A percentile compares a stretch with the other conserved stretches of the same genome.
These are phyloP conservation scores for Epicauta chinensis DNA, from an alignment of 1,140 invertebrate species.

Conservation along the genomic window DNA sequence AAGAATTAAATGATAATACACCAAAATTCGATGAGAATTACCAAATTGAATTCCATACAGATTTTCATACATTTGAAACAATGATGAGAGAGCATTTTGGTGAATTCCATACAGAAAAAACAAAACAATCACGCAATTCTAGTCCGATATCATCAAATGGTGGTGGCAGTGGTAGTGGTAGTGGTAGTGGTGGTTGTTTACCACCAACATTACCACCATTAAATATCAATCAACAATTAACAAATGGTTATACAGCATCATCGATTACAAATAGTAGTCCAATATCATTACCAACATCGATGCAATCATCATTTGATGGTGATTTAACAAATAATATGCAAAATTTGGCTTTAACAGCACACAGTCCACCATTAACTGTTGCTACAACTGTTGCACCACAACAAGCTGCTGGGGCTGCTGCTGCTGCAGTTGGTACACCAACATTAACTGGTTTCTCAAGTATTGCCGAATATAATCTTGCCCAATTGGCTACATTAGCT, in stretches of 20 bases:
- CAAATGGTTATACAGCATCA: constrained; percentile 45
- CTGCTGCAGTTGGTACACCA: constrained; percentile 40
- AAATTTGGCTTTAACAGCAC: constrained; percentile 46
- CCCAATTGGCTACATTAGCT: constrained; percentile 70
- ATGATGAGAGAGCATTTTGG: constrained; percentile 62
- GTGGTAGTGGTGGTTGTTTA: too few species aligned
- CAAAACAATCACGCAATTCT: constrained; percentile 9
- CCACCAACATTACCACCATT: constrained; percentile 5
- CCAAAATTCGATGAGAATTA: constrained; percentile 72
- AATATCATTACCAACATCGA: constrained; percentile 58
- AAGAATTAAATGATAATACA: constrained; percentile 70
- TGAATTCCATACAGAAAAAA: constrained; percentile 57
- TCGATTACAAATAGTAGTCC: constrained; percentile 56
- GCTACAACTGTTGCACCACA: constrained; percentile 39
- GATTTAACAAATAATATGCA: constrained; percentile 40
- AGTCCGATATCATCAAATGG: neutral
- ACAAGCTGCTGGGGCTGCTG: constrained; percentile 43
- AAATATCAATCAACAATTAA: constrained; percentile 14
- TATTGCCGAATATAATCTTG: constrained; percentile 78
- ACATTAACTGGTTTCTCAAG: constrained; percentile 53
- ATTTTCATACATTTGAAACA: constrained; percentile 71
- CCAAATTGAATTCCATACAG: constrained; percentile 75
- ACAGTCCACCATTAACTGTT: constrained; percentile 42
- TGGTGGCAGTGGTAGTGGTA: too few species aligned
- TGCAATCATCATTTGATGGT: constrained; percentile 75